These are phyloP conservation scores for Tyrophagus putrescentiae DNA, from an alignment of 1,140 invertebrate genomes.

Conservation along the genomic window DNA sequence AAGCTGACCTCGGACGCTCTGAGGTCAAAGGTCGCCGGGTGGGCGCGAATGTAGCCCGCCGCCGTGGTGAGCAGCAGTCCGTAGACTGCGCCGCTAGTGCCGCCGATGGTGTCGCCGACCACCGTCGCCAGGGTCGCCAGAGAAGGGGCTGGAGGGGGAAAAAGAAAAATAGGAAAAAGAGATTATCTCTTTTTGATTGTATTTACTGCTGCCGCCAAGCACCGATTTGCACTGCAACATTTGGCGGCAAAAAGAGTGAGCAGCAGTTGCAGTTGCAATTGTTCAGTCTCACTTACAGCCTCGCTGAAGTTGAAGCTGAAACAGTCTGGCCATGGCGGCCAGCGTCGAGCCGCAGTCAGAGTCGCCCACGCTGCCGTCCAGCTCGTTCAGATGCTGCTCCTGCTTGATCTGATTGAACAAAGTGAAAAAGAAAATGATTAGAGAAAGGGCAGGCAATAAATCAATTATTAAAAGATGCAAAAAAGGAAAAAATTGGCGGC, in stretches of 20 bases:
- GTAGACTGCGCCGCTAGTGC: conserved; percentile 54
- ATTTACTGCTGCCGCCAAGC: background rate
- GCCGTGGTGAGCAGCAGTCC: conserved; percentile 52
- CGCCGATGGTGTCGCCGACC: conserved; percentile 48
- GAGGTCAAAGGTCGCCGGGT: too few relatives aligned
- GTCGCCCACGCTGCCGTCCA: conserved; percentile 61
- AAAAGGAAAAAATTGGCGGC: background rate
- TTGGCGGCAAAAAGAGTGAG: conserved; percentile 4
- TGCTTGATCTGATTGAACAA: conserved; percentile 2
- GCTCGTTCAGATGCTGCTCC: conserved; percentile 38
- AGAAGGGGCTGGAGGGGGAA: background rate
- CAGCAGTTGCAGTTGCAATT: background rate
- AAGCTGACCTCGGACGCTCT: background rate
- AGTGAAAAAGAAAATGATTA: conserved; percentile 1
- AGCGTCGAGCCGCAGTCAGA: conserved; percentile 64
- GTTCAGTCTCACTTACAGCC: too few relatives aligned
- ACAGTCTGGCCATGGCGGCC: conserved; percentile 43
- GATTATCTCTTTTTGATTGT: background rate
- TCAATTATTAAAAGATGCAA: background rate
- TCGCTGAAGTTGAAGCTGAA: conserved; percentile 33
- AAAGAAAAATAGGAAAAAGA: background rate
- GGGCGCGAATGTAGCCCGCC: conserved; percentile 33
- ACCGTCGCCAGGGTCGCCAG: conserved; percentile 34
- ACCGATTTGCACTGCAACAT: background rate
- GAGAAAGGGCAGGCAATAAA: background rate